Evolutionary conservation across 1,140 invertebrate species (phyloP), one percentile per base, ranked within the genome.

Genomic region (Leptinotarsa undecemlineata): DNA sequence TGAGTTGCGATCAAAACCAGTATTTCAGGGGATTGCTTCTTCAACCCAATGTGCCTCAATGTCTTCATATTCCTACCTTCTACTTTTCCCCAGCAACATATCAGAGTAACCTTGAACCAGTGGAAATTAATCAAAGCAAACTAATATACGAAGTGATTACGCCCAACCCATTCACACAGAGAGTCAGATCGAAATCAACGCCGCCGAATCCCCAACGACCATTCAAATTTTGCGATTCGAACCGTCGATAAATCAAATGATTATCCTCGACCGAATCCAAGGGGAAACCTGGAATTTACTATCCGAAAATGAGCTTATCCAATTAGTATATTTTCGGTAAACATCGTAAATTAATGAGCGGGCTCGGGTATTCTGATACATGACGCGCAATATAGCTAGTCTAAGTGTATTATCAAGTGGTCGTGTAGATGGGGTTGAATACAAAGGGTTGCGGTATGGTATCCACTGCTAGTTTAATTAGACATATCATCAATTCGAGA

Each of bases 401-500:
- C 68, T 69, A 69, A 69, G 42, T 69, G 48, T 69, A 69, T 69
- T 69, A 69, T 48, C 68, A 51, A 69, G 68, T 51, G 48, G 33
- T 69, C 20, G 42, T 48, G 20, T 21, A 64, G 63, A 69, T n/a
- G 42, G 68, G 68, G 42, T 69, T 69, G 68, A 48, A 48, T 69
- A 69, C 68, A 69, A 69, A 69, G 68, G 68, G 68, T 69, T 67
- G 23, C 26, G 64, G 64, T 47, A 68, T 57, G 47, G 73, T 69
- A 74, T 74, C 71, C 60, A 68, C 51, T 73, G 71, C 66, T 73
- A 69, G 75, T 73, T 73, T 73, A 76, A 76, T 76, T 76, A 76
- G 64, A 19, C 64, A 57, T 19, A 76, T 76, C 75, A 76, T 76
- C 75, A 76, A 76, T 76, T 76, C 75, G 71, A 70, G 64, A 73